Percentiles rank a stretch among this genome's conserved stretches.
Evolutionary conservation across 2,113 vertebrate species (phyloP).

Genomic region (Muntiacus muntjak): DNA sequence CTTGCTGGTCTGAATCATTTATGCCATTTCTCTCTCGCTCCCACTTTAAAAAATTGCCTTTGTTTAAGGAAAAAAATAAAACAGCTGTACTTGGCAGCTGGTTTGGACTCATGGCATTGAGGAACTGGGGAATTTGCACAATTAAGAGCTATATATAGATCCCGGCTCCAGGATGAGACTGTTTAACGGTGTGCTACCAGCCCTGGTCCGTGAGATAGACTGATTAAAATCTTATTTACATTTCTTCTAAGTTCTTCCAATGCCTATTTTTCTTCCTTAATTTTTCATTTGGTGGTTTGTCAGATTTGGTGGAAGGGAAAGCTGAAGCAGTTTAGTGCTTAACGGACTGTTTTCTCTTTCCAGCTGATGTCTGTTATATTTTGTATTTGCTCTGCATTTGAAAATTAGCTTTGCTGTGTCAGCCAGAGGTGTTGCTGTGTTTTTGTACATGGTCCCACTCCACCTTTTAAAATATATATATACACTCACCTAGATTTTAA

Average conservation of each 20-base stretch:
- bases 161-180: conserved; percentile 61
- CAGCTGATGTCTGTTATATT: background rate
- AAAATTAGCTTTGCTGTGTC: background rate
- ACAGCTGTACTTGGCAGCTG: conserved; percentile 82
- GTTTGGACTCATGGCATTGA: conserved; percentile 72
- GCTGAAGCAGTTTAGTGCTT: conserved; percentile 43
- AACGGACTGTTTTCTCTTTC: background rate
- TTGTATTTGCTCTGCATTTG: conserved; percentile 52
- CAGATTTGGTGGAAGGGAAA: conserved; percentile 54
- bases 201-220: conserved; percentile 52
- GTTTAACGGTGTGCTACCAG: conserved; percentile 71
- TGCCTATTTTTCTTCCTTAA: conserved; percentile 46
- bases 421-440: background rate
- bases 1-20: conserved; percentile 41
- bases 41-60: conserved; percentile 64
- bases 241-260: conserved; percentile 55
- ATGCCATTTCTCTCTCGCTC: background rate
- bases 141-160: conserved; percentile 79
- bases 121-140: conserved; percentile 76
- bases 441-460: background rate
- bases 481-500: background rate
- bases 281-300: conserved; percentile 38
- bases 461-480: background rate
- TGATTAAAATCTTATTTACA: conserved; percentile 77
- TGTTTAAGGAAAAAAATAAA: conserved; percentile 53